A percentile compares a stretch with the other conserved stretches of the same genome.
phyloP scores from a whole-genome alignment of 2,888 invertebrate genomes.

The Ophioninae sp. region DNA sequence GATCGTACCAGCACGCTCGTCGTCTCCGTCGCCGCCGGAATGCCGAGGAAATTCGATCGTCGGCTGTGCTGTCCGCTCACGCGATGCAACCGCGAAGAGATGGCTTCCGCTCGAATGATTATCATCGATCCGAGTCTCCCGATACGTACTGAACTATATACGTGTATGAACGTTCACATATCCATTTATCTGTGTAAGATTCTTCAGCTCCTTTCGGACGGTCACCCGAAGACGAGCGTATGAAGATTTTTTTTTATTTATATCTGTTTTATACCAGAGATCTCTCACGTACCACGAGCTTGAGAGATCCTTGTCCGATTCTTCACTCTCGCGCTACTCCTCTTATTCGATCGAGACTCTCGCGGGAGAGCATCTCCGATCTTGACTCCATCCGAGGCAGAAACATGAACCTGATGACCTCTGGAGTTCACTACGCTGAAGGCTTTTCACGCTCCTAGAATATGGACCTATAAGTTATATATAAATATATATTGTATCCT shows the following conservation, averaged over 20 bases:
- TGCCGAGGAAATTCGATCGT: constrained; percentile 74
- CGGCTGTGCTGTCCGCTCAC: constrained; percentile 68
- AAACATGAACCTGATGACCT: constrained; percentile 59
- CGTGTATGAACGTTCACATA: constrained; percentile 28
- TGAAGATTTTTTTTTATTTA: constrained; percentile 35
- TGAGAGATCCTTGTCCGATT: constrained; percentile 33
- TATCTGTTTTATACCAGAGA: constrained; percentile 52
- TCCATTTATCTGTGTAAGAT: constrained; percentile 2
- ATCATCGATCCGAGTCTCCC: constrained; percentile 71
- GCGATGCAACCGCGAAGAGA: constrained; percentile 67
- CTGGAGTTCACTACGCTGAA: constrained; percentile 35
- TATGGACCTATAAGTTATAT: not conserved
- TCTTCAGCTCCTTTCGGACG: constrained; percentile 45
- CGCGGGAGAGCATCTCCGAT: constrained; percentile 53
- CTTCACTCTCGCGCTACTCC: constrained; percentile 34
- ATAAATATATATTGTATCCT: constrained; percentile 6
- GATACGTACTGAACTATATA: constrained; percentile 52
- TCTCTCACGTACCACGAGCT: constrained; percentile 53
- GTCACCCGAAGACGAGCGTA: constrained; percentile 57
- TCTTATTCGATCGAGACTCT: constrained; percentile 43
- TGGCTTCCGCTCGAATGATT: constrained; percentile 72
- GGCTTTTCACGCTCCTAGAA: constrained; percentile 35
- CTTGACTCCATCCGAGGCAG: constrained; percentile 50
- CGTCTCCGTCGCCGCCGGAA: constrained; percentile 63
- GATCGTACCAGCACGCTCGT: constrained; percentile 41